phyloP scores from a whole-genome alignment of 2,797 vertebrate species.

The Semotilus atromaculatus region DNA sequence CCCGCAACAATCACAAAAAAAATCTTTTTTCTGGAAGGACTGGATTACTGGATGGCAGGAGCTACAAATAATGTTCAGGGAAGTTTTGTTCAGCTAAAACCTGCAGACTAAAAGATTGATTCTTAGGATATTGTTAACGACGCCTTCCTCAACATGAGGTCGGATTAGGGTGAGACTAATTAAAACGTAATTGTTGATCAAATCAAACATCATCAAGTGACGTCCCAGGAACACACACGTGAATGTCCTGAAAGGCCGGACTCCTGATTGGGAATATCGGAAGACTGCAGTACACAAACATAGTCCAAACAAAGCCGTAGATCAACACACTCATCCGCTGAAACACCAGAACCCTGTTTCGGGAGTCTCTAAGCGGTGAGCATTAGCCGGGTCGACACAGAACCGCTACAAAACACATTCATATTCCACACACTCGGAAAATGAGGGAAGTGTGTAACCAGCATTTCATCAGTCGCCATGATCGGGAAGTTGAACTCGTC shows the following conservation, averaged over 20 bases:
- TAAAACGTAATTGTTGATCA: no score
- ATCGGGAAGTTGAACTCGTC: accelerated
- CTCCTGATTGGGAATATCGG: neutral
- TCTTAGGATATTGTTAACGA: no score
- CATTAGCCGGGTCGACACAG: neutral
- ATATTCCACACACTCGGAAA: neutral
- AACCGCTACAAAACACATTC: neutral
- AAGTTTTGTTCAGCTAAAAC: neutral
- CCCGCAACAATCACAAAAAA: no score
- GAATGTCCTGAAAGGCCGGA: no score
- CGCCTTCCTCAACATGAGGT: no score
- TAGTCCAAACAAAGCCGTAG: no score
- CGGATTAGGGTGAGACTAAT: no score
- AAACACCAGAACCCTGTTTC: neutral
- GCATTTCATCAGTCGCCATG: neutral
- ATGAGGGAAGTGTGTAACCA: neutral
- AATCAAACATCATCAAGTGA: no score
- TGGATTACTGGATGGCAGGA: neutral
- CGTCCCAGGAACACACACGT: neutral
- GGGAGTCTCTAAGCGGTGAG: neutral
- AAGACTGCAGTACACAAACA: neutral
- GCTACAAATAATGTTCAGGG: neutral
- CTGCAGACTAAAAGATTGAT: neutral
- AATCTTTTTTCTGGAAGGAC: no score
- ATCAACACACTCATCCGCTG: neutral